phyloP scores from a whole-genome alignment of 2,888 invertebrate genomes.

The Tetranychus piercei region DNA sequence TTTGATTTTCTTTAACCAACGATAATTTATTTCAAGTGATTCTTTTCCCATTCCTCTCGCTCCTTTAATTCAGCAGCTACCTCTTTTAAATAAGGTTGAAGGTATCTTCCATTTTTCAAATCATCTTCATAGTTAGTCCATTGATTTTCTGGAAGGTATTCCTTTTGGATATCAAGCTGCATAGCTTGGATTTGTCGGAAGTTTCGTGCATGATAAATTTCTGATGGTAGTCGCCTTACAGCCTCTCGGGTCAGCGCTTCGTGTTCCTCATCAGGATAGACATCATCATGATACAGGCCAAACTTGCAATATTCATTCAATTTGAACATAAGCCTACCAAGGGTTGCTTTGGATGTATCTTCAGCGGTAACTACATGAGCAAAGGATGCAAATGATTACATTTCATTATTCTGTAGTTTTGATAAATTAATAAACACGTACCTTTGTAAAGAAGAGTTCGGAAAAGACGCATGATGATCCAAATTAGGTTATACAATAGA shows the following conservation, averaged over 20 bases:
- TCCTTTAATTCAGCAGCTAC: slow-evolving; percentile 19
- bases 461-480: background rate
- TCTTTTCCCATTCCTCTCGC: slow-evolving; percentile 19
- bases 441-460: background rate
- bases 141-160: slow-evolving; percentile 17
- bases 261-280: slow-evolving; percentile 7
- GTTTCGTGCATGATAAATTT: slow-evolving; percentile 16
- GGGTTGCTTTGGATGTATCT: background rate
- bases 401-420: background rate
- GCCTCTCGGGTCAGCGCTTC: slow-evolving; percentile 16
- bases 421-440: background rate
- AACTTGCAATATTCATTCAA: slow-evolving; percentile 4
- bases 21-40: background rate
- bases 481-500: background rate
- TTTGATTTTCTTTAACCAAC: background rate
- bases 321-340: slow-evolving; percentile 1
- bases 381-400: background rate
- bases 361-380: background rate
- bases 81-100: slow-evolving; percentile 21
- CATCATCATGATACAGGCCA: slow-evolving; percentile 22
- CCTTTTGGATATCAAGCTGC: slow-evolving; percentile 21
- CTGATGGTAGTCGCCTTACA: slow-evolving; percentile 20
- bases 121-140: slow-evolving; percentile 22
- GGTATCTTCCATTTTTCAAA: slow-evolving; percentile 19
- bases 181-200: slow-evolving; percentile 18